Conservation (phyloP, 2,888 invertebrate genomes). For the Ennomos fuscantarius region DNA sequence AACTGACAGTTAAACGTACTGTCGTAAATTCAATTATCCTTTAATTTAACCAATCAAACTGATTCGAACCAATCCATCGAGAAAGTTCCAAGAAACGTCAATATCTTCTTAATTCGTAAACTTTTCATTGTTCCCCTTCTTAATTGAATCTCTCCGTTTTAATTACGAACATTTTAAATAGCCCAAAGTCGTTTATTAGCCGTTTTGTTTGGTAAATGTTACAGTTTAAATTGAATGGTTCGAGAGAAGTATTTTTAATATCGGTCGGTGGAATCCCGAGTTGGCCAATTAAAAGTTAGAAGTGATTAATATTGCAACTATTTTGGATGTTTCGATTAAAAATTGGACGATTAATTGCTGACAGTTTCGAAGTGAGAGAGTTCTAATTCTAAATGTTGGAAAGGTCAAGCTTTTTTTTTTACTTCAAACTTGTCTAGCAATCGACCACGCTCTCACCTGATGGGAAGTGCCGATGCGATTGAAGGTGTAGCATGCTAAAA, state of each 20-base stretch:
- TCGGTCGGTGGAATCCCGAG: constrained; percentile 16
- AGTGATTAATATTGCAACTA: constrained; percentile 5
- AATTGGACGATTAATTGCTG: too few relatives aligned
- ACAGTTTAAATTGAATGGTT: constrained; percentile 28
- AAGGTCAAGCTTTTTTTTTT: too few relatives aligned
- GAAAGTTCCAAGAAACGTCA: constrained; percentile 54
- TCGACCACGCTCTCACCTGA: too few relatives aligned
- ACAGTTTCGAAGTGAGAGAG: too few relatives aligned
- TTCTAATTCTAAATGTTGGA: too few relatives aligned
- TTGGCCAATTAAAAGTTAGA: constrained; percentile 21
- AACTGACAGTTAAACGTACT: too few relatives aligned
- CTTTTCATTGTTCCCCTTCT: constrained; percentile 53
- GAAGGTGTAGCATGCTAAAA: too few relatives aligned
- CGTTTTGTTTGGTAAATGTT: constrained; percentile 30
- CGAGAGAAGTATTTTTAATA: constrained; percentile 28
- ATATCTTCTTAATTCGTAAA: constrained; percentile 69
- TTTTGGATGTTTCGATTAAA: not conserved
- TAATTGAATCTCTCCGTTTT: constrained; percentile 38
- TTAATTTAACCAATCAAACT: constrained; percentile 34
- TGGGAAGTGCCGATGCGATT: too few relatives aligned
- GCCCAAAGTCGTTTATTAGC: constrained; percentile 20
- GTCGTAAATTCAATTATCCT: not conserved
- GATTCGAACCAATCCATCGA: constrained; percentile 54
- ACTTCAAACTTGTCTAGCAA: too few relatives aligned
- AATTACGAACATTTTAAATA: constrained; percentile 36